Evolutionary conservation across 2,113 vertebrate species (phyloP), one percentile per base, ranked within the genome.

Genomic region (Meles meles): DNA sequence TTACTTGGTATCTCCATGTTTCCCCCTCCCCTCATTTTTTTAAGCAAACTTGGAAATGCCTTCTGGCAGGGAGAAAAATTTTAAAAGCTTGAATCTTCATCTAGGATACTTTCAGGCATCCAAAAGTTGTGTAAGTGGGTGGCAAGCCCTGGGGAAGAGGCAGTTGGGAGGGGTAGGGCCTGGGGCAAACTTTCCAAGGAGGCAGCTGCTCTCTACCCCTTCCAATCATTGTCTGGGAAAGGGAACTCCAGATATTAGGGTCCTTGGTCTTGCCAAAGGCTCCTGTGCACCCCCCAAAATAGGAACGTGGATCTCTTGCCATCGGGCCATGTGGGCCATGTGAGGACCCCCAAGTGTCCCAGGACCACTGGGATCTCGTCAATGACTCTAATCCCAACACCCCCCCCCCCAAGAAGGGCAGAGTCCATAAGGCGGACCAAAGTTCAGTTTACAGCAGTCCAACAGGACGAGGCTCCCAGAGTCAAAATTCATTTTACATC

Each of bases 301-400:
- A 15, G 18, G 44, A 49, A 23, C 59, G 5, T 9, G 1, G 2
- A 1, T 20, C 57, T 63, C 27, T 4, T 12, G 17, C 65, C 18
- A 3, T 23, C 13, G 10, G 27, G 34, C 8, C 21, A 31, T 0
- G 5, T 25, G 10, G 27, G 34, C 8, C 21, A 31, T 0, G 5
- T 25, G 55, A 79, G 61, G n/a, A 61, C 37, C 34, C 34, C 67
- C 37, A 4, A 6, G 44, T 4, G 37, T 83, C 65, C 55, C 3
- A 1, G 23, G 23, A 34, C 14, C 44, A 1, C 29, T 7, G 49
- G 27, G 14, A 14, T 17, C 59, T 4, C 27, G 15, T 67, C 57
- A 6, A 0, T 3, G 55, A 11, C 25, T 2, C 11, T 0, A 6
- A 1, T 44, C 15, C 42, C 37, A 18, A n/a, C n/a, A n/a, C n/a